A percentile compares a stretch with the other conserved stretches of the same genome.
These are phyloP conservation scores for Hypolimnas misippus DNA, from an alignment of 2,888 invertebrate genomes.

Conservation along the genomic window DNA sequence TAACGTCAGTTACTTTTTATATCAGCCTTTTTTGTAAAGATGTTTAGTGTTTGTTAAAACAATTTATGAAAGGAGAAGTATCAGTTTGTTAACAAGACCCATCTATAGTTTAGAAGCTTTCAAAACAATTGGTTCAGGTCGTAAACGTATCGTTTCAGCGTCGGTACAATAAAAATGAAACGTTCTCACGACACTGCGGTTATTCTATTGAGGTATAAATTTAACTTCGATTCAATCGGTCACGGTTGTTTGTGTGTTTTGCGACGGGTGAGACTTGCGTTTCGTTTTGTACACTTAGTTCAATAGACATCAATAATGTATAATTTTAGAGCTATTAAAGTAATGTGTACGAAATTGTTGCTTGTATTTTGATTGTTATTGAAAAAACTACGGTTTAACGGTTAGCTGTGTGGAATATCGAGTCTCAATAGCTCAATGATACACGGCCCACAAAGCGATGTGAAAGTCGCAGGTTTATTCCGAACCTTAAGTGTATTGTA, in stretches of 20 bases:
- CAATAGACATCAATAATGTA: conserved; percentile 16
- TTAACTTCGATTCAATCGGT: conserved; percentile 55
- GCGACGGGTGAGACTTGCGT: conserved; percentile 25
- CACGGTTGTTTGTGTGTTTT: conserved; percentile 54
- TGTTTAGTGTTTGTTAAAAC: not conserved
- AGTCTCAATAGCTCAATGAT: not conserved
- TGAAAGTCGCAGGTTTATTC: conserved; percentile 3
- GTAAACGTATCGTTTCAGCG: conserved; percentile 3
- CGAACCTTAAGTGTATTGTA: not conserved
- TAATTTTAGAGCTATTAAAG: not conserved
- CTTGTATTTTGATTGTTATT: not conserved
- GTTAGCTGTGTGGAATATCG: not conserved
- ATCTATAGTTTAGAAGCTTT: not conserved
- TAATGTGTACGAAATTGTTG: conserved; percentile 1
- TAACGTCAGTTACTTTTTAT: not conserved
- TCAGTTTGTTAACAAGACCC: not conserved
- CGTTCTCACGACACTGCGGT: conserved; percentile 64
- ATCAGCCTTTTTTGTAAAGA: not conserved
- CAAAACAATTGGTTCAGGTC: conserved; percentile 4
- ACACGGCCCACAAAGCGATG: not conserved
- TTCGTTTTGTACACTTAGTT: conserved; percentile 20
- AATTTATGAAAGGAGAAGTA: not conserved
- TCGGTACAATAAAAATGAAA: conserved; percentile 25
- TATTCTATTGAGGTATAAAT: conserved; percentile 56
- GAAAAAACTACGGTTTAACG: not conserved